A percentile compares a stretch with the other conserved stretches of the same genome.
These are phyloP conservation scores for Paraplagusia blochii DNA, from an alignment of 2,113 vertebrate species.

Conservation along the genomic window DNA sequence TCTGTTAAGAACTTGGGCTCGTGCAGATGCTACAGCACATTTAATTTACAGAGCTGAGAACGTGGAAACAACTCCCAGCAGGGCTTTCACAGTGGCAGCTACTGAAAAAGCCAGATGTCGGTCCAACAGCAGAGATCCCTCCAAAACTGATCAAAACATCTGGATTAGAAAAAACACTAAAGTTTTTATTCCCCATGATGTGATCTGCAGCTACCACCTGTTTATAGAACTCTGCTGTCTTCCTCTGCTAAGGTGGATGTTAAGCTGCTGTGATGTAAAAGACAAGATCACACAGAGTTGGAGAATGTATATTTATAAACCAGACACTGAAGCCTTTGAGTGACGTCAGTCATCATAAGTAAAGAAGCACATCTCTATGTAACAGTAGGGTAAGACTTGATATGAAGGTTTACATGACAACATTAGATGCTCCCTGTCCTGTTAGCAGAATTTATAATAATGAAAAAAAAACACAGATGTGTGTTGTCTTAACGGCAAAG, in stretches of 20 bases:
- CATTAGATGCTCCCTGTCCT: too few species aligned
- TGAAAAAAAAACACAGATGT: too few species aligned
- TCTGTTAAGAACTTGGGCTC: neutral
- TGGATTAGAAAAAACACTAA: neutral
- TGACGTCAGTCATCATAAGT: too few species aligned
- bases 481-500: too few species aligned
- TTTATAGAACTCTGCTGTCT: neutral
- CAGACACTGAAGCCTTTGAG: too few species aligned
- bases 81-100: neutral
- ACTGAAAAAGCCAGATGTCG: neutral
- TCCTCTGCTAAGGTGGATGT: too few species aligned
- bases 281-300: slow-evolving; percentile 3
- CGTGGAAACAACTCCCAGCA: neutral
- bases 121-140: neutral
- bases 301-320: too few species aligned
- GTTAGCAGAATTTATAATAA: too few species aligned
- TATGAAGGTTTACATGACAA: too few species aligned
- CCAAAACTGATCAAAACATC: neutral
- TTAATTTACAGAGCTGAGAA: neutral
- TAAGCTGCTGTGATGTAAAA: too few species aligned
- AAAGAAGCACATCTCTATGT: too few species aligned
- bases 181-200: neutral
- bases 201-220: neutral
- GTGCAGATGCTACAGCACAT: neutral
- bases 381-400: too few species aligned